Base-by-base conservation (phyloP, 2,113 vertebrate genomes). In the Ploceus nigricollis region DNA sequence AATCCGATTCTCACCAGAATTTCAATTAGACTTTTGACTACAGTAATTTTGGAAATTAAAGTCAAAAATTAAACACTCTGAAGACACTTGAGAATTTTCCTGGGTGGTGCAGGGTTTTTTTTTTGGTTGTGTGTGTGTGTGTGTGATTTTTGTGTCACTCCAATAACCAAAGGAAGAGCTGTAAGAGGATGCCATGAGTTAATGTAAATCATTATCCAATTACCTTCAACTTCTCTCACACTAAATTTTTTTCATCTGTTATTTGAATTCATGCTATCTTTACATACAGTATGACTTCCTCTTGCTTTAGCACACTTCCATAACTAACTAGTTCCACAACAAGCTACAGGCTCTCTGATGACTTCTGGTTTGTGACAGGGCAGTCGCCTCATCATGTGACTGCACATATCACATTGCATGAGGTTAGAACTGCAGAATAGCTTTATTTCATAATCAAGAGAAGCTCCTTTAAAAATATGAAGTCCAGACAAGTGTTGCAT, bases 21-120 rank as follows among this genome's bases (percentile, higher is more conserved):
- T 79, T 85, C 73, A 75, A 7, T 60, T 7, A 76, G 3, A 63
- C 14, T 78, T 91, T 48, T 57, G 15, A 53, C 30, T 63, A 31
- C 10, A 65, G 2, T 28, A 33, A 39, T 88, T 93, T 58, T 30
- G 23, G 33, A 89, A 76, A 56, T 61, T 39, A 42, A 75, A 64
- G 11, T 63, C 25, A 44, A 57, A 77, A 73, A 51, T 15, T 1
- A 78, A 51, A 51, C 33, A 4, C 9, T 50, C 20, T 64, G 73
- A 87, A 63, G 33, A 66, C 10, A 57, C 30, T 73, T 23, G 21
- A 70, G 44, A 20, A 6, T 68, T 83, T 71, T 64, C 40, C 17
- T 18, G 19, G 28, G 2, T 27, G 9, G 2, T 44, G 7, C 3
- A 24, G 2, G 13, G 6, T 1, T 3, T 1, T 8, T n/a, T 39